Percentiles rank a stretch among this genome's conserved stretches.
These are phyloP conservation scores for Ochropacha duplaris DNA, from an alignment of 2,888 invertebrate species.

Conservation along the genomic window DNA sequence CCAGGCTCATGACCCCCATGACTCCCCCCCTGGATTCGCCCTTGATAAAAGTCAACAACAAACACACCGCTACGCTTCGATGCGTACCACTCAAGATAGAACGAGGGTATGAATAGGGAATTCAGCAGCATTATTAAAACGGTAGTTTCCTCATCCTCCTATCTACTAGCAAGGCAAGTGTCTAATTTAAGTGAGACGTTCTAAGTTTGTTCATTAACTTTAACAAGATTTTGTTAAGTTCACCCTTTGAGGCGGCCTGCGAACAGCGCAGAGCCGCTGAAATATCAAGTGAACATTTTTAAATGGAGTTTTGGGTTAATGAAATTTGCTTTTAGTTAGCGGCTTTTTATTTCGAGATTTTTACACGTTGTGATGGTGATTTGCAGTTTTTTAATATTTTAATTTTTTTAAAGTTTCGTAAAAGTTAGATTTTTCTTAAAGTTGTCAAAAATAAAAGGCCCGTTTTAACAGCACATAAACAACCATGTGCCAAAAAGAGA, in stretches of 20 bases:
- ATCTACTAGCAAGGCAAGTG: constrained; percentile 46
- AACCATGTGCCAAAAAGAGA: too few relatives aligned
- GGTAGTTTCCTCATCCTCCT: constrained; percentile 20
- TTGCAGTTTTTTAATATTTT: neutral
- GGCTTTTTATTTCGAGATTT: neutral
- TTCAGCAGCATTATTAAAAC: constrained; percentile 30
- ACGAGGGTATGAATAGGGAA: constrained; percentile 22
- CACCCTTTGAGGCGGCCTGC: constrained; percentile 59
- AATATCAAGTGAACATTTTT: constrained; percentile 57
- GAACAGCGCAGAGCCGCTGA: constrained; percentile 45
- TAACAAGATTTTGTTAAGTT: constrained; percentile 70
- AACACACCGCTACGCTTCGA: neutral
- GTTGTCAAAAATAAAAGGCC: too few relatives aligned
- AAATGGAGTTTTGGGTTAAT: constrained; percentile 20
- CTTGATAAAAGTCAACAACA: neutral
- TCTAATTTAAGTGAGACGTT: constrained; percentile 63
- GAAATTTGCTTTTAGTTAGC: neutral
- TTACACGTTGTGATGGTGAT: neutral
- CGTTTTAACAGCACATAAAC: too few relatives aligned
- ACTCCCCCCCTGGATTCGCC: too few relatives aligned
- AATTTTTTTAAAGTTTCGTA: too few relatives aligned
- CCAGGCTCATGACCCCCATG: too few relatives aligned
- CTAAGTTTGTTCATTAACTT: constrained; percentile 77
- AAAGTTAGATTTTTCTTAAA: too few relatives aligned
- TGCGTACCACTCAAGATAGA: neutral